phyloP scores from a whole-genome alignment of 2,797 vertebrate genomes.

The Alfaro cultratus region DNA sequence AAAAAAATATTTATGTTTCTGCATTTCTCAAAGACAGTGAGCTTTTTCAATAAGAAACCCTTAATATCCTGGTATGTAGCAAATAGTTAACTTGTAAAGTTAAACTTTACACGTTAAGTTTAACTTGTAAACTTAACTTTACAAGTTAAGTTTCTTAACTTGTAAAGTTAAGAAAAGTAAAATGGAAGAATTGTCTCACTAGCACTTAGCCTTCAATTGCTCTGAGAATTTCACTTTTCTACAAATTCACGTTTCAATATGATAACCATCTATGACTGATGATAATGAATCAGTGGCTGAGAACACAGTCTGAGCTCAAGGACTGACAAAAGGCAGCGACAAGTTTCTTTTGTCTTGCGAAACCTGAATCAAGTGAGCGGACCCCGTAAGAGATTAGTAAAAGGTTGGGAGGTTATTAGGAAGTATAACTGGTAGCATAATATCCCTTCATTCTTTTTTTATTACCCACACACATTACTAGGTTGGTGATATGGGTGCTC shows the following conservation, averaged over 20 bases:
- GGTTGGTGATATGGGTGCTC: not conserved
- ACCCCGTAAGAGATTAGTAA: not conserved
- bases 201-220: not conserved
- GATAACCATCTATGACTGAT: not conserved
- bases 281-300: not conserved
- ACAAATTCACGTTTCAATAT: not conserved
- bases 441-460: not conserved
- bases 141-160: too few relatives aligned
- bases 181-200: not conserved
- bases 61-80: too few relatives aligned
- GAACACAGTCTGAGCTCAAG: not conserved
- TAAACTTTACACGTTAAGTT: too few relatives aligned
- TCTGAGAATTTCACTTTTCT: not conserved
- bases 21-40: too few relatives aligned
- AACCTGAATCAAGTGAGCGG: not conserved
- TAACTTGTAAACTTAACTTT: too few relatives aligned
- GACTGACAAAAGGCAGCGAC: not conserved
- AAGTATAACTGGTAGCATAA: not conserved
- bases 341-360: not conserved
- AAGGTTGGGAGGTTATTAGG: not conserved
- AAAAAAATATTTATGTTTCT: not conserved
- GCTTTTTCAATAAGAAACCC: too few relatives aligned
- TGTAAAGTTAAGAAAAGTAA: too few relatives aligned
- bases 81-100: not conserved
- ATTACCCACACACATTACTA: not conserved